Conservation (phyloP, 1,140 invertebrate species). For the Aphaenogaster floridana region DNA sequence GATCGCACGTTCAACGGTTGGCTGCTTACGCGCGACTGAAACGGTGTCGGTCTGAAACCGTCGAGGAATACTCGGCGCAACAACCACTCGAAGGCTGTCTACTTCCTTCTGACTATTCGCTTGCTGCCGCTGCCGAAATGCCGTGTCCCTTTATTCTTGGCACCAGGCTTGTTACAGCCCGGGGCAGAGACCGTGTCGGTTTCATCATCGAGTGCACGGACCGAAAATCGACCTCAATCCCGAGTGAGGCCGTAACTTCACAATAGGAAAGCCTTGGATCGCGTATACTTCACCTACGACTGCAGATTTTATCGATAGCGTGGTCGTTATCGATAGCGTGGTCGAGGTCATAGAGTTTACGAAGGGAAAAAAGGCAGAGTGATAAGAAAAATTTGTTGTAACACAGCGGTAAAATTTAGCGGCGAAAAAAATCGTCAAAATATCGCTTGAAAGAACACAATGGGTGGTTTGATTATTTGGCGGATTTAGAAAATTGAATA, state of each 20-base stretch:
- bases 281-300: not conserved
- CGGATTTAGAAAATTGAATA: not conserved
- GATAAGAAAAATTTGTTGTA: not conserved
- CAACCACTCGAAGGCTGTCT: conserved; percentile 46
- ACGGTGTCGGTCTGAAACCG: conserved; percentile 47
- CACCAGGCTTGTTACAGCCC: conserved; percentile 18
- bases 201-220: conserved; percentile 40
- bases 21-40: conserved; percentile 75
- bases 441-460: not conserved
- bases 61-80: conserved; percentile 54
- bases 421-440: not conserved
- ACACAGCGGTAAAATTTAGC: conserved; percentile 17
- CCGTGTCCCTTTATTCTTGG: conserved; percentile 59
- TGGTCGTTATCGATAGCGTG: not conserved
- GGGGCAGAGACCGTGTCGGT: conserved; percentile 49
- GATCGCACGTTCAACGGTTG: conserved; percentile 70
- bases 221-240: conserved; percentile 49
- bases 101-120: conserved; percentile 39
- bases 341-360: not conserved
- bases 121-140: conserved; percentile 31
- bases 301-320: not conserved
- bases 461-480: not conserved
- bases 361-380: not conserved
- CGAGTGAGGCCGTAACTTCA: not conserved
- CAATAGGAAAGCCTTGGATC: not conserved